Conservation (phyloP, 2,797 vertebrate genomes). For the Hoplostethus atlanticus region DNA sequence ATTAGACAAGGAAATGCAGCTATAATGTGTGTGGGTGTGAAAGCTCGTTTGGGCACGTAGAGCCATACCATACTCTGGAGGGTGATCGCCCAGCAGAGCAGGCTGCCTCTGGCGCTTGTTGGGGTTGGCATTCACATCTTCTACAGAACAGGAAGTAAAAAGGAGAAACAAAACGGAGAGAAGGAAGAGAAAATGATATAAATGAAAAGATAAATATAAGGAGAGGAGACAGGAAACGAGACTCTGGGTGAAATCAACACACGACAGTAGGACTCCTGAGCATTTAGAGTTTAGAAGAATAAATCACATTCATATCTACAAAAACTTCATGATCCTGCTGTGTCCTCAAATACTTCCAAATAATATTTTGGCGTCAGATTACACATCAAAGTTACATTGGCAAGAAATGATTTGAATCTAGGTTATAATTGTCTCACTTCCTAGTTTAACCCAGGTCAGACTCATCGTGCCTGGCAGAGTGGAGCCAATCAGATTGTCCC, state of each 20-base stretch:
- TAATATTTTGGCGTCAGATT: neutral
- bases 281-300: neutral
- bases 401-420: neutral
- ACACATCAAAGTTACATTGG: neutral
- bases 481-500: neutral
- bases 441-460: too few species aligned
- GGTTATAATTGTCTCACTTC: neutral
- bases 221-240: constrained; percentile 6
- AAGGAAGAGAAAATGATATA: neutral
- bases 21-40: neutral
- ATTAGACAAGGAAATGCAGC: too few species aligned
- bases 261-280: constrained; percentile 2
- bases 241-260: constrained; percentile 15
- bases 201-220: constrained; percentile 16
- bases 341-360: neutral
- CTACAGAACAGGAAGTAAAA: constrained; percentile 50
- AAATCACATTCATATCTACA: neutral
- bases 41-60: neutral
- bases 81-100: constrained; percentile 94
- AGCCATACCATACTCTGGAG: constrained; percentile 92
- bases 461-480: neutral
- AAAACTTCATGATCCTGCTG: neutral
- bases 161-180: constrained; percentile 14
- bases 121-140: constrained; percentile 87
- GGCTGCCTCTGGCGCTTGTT: constrained; percentile 96